Base-by-base conservation (phyloP, 2,888 invertebrate species). In the Thecocarcelia acutangulata region DNA sequence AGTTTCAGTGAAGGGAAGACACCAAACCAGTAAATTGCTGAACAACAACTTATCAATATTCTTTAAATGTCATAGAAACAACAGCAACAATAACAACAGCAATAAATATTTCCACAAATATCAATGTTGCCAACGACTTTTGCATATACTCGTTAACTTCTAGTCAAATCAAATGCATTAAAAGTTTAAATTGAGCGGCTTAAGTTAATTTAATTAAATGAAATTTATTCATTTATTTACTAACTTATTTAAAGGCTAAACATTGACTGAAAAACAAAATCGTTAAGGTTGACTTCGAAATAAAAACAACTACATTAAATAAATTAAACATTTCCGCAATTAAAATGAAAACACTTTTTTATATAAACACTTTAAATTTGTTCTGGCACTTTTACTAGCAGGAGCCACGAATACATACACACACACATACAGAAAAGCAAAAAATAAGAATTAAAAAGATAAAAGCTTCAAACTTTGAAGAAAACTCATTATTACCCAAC, bases 291-390 rank as follows among this genome's bases (percentile, higher is more conserved):
- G 78, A 82, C 70, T 78, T 66, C 59, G 42, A 59, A 82, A 82
- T 74, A 59, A 70, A 74, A 64, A 52, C 63, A 74, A 50, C 40
- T 33, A 28, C 46, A 37, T 33, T 46, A 76, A 68, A 8, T 33
- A 33, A 33, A 59, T 77, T 52, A 21, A 58, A 80, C 84, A 83
- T 85, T 83, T 80, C 80, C 64, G 69, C 72, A 82, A 80, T 79
- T 75, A 72, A 74, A 75, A 83, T 54, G 70, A 68, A 72, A 83
- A 69, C 80, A 83, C 80, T 82, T 76, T 44, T 42, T 52, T 5
- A 5, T 42, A 9, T 24, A 4, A 59, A 80, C 72, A 8, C 28
- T 48, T 66, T 11, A 48, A 63, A 24, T 66, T 48, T 11, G 52
- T 15, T 19, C 21, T 50, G 15, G 24, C 33, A 33, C 15, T 59